Percentiles rank a stretch among this genome's conserved stretches.
phyloP scores from a whole-genome alignment of 2,797 vertebrate species.

The Mionectes olivaceus region DNA sequence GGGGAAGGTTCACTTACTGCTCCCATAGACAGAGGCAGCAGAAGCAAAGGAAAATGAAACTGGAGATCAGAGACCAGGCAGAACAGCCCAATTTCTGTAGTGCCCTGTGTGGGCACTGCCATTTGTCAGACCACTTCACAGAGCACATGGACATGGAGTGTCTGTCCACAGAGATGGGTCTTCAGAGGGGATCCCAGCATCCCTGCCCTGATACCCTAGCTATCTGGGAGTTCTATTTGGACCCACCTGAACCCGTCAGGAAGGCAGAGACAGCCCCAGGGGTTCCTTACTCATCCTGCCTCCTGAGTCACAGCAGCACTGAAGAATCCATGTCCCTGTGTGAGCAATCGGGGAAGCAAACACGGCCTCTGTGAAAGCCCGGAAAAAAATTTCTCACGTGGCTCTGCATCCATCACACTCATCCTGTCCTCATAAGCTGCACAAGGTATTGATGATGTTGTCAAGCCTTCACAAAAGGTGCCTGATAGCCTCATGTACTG shows the following conservation, averaged over 20 bases:
- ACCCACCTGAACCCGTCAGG: accelerated
- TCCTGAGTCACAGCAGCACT: neutral
- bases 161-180: accelerated
- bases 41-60: neutral
- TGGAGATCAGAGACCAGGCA: neutral
- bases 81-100: neutral
- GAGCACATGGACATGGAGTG: accelerated
- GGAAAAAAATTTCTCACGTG: constrained; percentile 4
- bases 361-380: neutral
- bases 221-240: accelerated
- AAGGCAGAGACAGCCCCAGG: neutral
- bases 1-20: neutral
- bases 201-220: neutral
- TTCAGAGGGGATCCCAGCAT: neutral
- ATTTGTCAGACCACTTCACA: neutral
- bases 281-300: neutral
- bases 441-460: constrained; percentile 47
- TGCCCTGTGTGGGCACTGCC: neutral
- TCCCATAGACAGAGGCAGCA: neutral
- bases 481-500: neutral
- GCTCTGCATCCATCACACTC: neutral
- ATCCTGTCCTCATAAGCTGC: neutral
- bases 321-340: neutral
- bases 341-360: neutral
- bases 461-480: constrained; percentile 32